These are phyloP conservation scores for Zapus hudsonius DNA, from an alignment of 2,113 vertebrate species.

Conservation along the genomic window DNA sequence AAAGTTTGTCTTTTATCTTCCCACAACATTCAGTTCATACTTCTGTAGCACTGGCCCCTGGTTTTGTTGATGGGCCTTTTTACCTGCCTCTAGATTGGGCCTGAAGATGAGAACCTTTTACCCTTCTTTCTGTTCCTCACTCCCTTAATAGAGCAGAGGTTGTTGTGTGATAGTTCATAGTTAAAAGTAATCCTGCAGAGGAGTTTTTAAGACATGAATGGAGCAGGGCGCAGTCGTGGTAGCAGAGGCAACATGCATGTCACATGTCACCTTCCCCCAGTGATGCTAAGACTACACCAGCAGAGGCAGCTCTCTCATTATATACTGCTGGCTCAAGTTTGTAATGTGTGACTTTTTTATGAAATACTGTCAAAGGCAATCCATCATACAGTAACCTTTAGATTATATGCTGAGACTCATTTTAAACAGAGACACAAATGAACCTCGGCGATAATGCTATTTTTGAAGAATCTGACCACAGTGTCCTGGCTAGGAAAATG, in stretches of 20 bases:
- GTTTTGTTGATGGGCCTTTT: neutral
- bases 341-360: slow-evolving; percentile 81
- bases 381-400: slow-evolving; percentile 79
- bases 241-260: slow-evolving; percentile 58
- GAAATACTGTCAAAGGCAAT: slow-evolving; percentile 83
- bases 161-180: neutral
- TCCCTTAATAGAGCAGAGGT: neutral
- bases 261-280: slow-evolving; percentile 1
- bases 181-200: slow-evolving; percentile 46
- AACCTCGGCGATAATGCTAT: slow-evolving; percentile 62
- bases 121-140: neutral
- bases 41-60: neutral
- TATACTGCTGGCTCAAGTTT: slow-evolving; percentile 82
- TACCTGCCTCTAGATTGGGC: neutral
- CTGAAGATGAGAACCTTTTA: neutral
- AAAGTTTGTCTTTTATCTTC: neutral
- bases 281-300: slow-evolving; percentile 32
- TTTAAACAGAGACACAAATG: slow-evolving; percentile 68
- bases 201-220: slow-evolving; percentile 23
- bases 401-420: slow-evolving; percentile 67
- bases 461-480: slow-evolving; percentile 47
- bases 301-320: slow-evolving; percentile 74
- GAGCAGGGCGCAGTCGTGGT: slow-evolving; percentile 6
- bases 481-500: slow-evolving; percentile 25
- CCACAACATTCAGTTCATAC: neutral